Evolutionary conservation across 2,888 invertebrate species (phyloP), one percentile per base, ranked within the genome.

Genomic region (Lydus trimaculatus): DNA sequence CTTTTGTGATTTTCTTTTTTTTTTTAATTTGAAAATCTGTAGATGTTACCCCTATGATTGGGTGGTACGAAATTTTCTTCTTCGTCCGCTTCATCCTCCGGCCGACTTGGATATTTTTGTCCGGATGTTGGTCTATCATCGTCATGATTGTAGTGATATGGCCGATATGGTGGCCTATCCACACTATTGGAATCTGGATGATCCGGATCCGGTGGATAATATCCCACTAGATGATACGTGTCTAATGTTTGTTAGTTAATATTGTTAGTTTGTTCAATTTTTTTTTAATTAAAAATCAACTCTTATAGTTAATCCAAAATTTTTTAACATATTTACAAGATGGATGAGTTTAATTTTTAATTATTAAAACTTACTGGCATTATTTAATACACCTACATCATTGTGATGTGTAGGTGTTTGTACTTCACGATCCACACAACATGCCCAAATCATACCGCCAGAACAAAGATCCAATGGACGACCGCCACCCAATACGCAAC

Each of bases 361-460:
- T 59, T 17, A 61, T 66, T 33, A 60, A 48, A 73, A 92, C 95
- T 95, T 88, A 96, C 96, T 95, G 81, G 95, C 95, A 83, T 95
- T 95, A 83, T 94, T 93, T 2, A 95, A 89, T 20, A 92, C 87
- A 25, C 90, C 91, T 17, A 89, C 85, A 77, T 91, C 87, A 28
- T 87, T 84, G 64, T 80, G 78, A 64, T 78, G 80, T 52, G 80
- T 78, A 71, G 81, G 77, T 67, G 79, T 76, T 60, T 79, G 76
- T 17, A 81, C 73, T 82, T 94, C 92, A 73, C 91, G 88, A 83
- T 95, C 94, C 11, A 97, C 93, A 81, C 97, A 97, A 84, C 97
- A 97, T 6, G 95, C 94, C 96, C 97, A 97, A 77, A 97, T 95
- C 90, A 96, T 92, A 64, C 97, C 97, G 25, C 97, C 97, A 13